Evolutionary conservation across 1,140 invertebrate species (phyloP).

Genomic region (Carposina sasakii): DNA sequence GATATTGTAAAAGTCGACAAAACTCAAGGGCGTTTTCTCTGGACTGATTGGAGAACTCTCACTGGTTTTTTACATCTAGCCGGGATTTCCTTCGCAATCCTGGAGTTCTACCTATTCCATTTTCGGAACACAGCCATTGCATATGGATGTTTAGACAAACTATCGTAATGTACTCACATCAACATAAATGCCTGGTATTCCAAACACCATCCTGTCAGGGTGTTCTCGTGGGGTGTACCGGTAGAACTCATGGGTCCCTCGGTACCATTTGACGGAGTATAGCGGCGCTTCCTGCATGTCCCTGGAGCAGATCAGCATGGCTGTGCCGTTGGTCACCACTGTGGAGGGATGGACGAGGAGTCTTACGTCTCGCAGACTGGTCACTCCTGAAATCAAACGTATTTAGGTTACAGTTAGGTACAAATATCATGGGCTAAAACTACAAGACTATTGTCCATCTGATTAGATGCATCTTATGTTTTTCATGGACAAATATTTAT

Average conservation of each 20-base stretch:
- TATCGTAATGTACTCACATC: slow-evolving; percentile 81
- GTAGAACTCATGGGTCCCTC: slow-evolving; percentile 82
- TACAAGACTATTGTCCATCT: too few relatives aligned
- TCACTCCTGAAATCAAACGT: slow-evolving; percentile 47
- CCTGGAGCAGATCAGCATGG: slow-evolving; percentile 80
- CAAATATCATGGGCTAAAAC: too few relatives aligned
- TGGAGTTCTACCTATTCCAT: too few relatives aligned
- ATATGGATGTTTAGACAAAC: too few relatives aligned
- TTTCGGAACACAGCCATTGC: background rate
- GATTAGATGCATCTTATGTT: too few relatives aligned
- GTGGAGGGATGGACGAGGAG: slow-evolving; percentile 69
- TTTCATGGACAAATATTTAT: too few relatives aligned
- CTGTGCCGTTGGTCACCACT: slow-evolving; percentile 78
- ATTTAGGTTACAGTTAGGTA: slow-evolving; percentile 10
- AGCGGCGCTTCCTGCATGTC: slow-evolving; percentile 81
- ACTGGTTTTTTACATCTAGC: too few relatives aligned
- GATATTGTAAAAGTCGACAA: too few relatives aligned
- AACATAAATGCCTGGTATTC: slow-evolving; percentile 79
- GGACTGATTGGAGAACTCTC: too few relatives aligned
- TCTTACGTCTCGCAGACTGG: slow-evolving; percentile 67
- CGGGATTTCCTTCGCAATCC: background rate
- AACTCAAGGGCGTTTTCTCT: too few relatives aligned
- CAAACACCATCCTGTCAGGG: slow-evolving; percentile 80
- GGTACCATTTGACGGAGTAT: slow-evolving; percentile 76
- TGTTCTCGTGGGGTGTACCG: slow-evolving; percentile 80